A percentile compares a stretch with the other conserved stretches of the same genome.
phyloP scores from a whole-genome alignment of 2,888 invertebrate genomes.

The Rhynchonema sp. region DNA sequence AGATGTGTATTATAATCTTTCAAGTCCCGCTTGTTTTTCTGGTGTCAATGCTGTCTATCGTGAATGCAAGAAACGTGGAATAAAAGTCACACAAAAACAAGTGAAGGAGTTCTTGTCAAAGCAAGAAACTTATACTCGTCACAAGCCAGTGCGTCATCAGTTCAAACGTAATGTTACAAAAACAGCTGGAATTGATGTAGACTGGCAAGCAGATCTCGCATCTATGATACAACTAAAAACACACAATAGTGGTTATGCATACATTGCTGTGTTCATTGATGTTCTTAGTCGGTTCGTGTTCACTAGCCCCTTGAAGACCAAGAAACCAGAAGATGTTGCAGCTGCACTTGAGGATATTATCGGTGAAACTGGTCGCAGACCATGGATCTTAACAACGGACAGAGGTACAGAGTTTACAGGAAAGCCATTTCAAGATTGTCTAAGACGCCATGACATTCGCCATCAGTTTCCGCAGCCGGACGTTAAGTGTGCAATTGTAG shows the following conservation, averaged over 20 bases:
- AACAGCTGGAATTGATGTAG: not conserved
- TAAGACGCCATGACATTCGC: not conserved
- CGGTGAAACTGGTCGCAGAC: not conserved
- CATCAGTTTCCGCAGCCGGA: not conserved
- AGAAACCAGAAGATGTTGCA: not conserved
- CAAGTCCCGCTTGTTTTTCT: not conserved
- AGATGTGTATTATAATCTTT: not conserved
- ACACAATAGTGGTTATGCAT: not conserved
- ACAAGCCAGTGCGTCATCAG: not conserved
- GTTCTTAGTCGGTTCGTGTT: not conserved
- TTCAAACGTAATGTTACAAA: not conserved
- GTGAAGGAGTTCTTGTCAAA: not conserved
- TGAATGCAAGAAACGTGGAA: not conserved
- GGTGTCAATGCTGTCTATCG: not conserved
- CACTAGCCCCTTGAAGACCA: not conserved
- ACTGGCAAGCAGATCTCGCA: not conserved
- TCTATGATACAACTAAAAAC: not conserved
- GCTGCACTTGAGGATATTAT: not conserved
- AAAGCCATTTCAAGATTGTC: not conserved
- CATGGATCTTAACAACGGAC: not conserved
- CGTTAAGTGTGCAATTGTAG: not conserved
- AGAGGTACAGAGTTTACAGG: not conserved
- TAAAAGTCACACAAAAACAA: not conserved
- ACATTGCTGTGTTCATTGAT: not conserved
- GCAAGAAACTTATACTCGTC: not conserved